Percentiles rank a stretch among this genome's conserved stretches.
Conservation (phyloP, 2,888 invertebrate species). For the Blastobasis lacticolella region DNA sequence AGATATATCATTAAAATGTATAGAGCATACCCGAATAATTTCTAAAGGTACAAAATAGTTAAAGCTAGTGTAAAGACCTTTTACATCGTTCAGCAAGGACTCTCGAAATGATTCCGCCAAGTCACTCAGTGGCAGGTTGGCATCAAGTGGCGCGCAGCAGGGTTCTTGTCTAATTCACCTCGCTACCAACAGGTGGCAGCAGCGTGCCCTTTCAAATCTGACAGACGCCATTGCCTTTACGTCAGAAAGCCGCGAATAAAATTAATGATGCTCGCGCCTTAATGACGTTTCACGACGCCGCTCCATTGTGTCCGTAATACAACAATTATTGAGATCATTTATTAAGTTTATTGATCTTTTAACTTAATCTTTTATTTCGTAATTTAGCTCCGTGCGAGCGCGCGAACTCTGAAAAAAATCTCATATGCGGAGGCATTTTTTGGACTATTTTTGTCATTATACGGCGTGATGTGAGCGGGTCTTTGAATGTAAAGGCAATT, state of each 20-base stretch:
- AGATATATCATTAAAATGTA: too few relatives aligned
- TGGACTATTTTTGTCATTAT: slow-evolving; percentile 75
- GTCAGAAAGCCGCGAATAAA: slow-evolving; percentile 73
- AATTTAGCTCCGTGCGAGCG: slow-evolving; percentile 69
- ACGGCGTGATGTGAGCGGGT: slow-evolving; percentile 71
- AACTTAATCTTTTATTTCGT: slow-evolving; percentile 75
- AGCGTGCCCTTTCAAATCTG: slow-evolving; percentile 68
- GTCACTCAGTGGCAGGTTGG: slow-evolving; percentile 61
- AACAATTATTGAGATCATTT: slow-evolving; percentile 76
- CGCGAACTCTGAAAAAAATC: slow-evolving; percentile 71
- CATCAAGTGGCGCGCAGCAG: slow-evolving; percentile 65
- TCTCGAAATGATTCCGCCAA: slow-evolving; percentile 30
- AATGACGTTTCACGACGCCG: slow-evolving; percentile 73
- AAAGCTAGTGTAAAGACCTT: too few relatives aligned
- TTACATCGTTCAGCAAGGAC: too few relatives aligned
- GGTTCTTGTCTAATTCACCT: slow-evolving; percentile 66
- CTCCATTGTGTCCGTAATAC: slow-evolving; percentile 74
- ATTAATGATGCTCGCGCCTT: slow-evolving; percentile 74
- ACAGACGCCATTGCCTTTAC: slow-evolving; percentile 72
- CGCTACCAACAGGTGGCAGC: slow-evolving; percentile 74
- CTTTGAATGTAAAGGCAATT: slow-evolving; percentile 73
- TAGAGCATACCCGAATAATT: too few relatives aligned
- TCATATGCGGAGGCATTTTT: slow-evolving; percentile 71
- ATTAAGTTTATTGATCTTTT: slow-evolving; percentile 76
- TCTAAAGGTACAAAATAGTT: too few relatives aligned